Conservation (phyloP, 2,113 vertebrate genomes). For the Chloroceryle aenea region DNA sequence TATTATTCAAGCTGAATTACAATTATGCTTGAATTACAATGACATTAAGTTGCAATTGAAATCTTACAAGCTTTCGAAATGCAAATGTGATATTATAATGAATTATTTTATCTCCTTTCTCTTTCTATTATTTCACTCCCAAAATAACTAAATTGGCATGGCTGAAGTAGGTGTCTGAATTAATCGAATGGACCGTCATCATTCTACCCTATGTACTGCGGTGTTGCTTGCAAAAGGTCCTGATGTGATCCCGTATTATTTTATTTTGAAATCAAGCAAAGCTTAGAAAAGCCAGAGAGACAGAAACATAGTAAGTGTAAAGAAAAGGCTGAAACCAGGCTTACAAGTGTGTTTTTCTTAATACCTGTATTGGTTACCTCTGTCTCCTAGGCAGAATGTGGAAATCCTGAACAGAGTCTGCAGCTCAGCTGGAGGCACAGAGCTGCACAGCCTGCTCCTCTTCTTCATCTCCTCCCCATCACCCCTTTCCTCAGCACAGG, state of each 20-base stretch:
- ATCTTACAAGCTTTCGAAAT: neutral
- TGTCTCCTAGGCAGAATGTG: neutral
- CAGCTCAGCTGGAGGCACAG: neutral
- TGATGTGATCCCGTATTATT: accelerated
- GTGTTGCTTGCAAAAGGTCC: neutral
- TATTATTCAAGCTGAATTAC: neutral
- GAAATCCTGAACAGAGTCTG: neutral
- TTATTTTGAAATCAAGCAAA: neutral
- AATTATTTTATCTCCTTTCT: neutral
- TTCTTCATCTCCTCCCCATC: neutral
- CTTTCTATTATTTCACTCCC: neutral
- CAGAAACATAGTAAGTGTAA: neutral
- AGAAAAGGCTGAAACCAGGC: neutral
- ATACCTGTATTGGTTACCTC: neutral
- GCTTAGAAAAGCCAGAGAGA: neutral
- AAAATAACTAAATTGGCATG: neutral
- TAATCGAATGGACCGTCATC: neutral
- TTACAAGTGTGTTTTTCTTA: neutral
- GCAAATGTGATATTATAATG: neutral
- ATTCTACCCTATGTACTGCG: accelerated
- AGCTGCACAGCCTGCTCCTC: neutral
- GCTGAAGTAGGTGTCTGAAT: neutral
- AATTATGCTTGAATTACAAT: neutral
- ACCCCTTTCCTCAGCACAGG: neutral
- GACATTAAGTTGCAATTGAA: neutral